phyloP scores from a whole-genome alignment of 2,797 vertebrate species.

The Ctenopoma multispine region DNA sequence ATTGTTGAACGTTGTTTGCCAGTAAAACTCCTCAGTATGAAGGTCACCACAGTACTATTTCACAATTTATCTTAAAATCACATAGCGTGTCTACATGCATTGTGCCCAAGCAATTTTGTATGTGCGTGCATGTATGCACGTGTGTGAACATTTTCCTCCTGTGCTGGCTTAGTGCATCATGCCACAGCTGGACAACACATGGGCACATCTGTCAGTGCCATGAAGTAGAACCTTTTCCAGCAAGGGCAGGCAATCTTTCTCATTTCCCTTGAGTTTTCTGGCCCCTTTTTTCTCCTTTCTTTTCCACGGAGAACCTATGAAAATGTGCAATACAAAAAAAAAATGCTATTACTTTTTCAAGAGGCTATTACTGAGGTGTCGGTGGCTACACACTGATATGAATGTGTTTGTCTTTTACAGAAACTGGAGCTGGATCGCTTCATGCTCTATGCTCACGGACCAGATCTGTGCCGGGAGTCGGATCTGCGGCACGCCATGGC shows the following conservation, averaged over 20 bases:
- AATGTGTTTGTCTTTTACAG: constrained; percentile 77
- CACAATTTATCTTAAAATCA: constrained; percentile 63
- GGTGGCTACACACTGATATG: constrained; percentile 29
- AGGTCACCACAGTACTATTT: constrained; percentile 63
- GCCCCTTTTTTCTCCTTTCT: not conserved
- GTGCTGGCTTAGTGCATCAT: constrained; percentile 57
- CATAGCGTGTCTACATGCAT: constrained; percentile 18
- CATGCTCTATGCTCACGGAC: constrained; percentile 98
- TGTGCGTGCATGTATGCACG: constrained; percentile 6
- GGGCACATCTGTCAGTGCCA: constrained; percentile 77
- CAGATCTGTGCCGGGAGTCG: constrained; percentile 97
- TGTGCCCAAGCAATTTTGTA: constrained; percentile 10
- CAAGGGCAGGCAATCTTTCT: constrained; percentile 65
- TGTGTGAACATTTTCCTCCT: constrained; percentile 37
- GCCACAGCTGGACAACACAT: constrained; percentile 77
- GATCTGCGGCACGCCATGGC: constrained; percentile 98
- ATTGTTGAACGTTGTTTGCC: constrained; percentile 5
- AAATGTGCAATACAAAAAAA: constrained; percentile 37
- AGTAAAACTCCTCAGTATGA: constrained; percentile 31
- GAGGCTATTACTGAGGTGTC: constrained; percentile 48
- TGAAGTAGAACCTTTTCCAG: constrained; percentile 69
- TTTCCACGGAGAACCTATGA: constrained; percentile 42
- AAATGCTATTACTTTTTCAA: constrained; percentile 53
- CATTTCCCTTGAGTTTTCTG: constrained; percentile 56
- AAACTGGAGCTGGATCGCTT: constrained; percentile 98